Base-by-base conservation (phyloP, 2,113 vertebrate genomes). In the Carlito syrichta region DNA sequence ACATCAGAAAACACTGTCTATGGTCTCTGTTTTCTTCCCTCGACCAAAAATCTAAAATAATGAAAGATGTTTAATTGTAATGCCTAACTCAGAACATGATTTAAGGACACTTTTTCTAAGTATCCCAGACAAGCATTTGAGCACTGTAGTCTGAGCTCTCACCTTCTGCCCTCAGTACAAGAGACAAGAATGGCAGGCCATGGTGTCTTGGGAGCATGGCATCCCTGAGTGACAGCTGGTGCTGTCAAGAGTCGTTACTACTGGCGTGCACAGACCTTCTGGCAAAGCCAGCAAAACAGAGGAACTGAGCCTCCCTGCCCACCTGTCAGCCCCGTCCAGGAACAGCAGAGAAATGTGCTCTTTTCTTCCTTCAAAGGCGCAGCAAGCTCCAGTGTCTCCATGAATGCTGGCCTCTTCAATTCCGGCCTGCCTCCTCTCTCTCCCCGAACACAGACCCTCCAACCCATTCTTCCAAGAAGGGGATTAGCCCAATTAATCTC, bases 401-500 rank as follows among this genome's bases (percentile, higher is more conserved):
- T 89, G 95, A 94, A 77, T 45, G 84, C 82, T 52, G 3, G 32
- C 66, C 83, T 92, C 94, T 77, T 38, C 87, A 45, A 12, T 58
- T 56, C 77, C 23, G 11, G 92, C 77, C n/a, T 14, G 90, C 78
- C 81, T 86, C 91, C 82, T 54, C 74, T 0, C 92, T 69, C 94
- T 95, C 83, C 86, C 58, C 0, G 2, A 78, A 62, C 8, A 45
- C 78, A 56, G 0, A 30, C 93, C 45, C 83, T 17, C 62, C 91
- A 56, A 54, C 91, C 89, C 56, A 91, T 96, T 98, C 97, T 97
- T 96, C 97, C 89, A 93, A 95, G 86, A 87, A 97, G 52, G 56
- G 97, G 98, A 98, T 98, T 98, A 98, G 97, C 93, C 96, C 97
- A 96, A 97, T 98, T 97, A 97, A 97, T 98, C 97, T 96, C 89